Evolutionary conservation across 2,797 vertebrate species (phyloP), one percentile per base, ranked within the genome.

Genomic region (Sebastes hubbsi): DNA sequence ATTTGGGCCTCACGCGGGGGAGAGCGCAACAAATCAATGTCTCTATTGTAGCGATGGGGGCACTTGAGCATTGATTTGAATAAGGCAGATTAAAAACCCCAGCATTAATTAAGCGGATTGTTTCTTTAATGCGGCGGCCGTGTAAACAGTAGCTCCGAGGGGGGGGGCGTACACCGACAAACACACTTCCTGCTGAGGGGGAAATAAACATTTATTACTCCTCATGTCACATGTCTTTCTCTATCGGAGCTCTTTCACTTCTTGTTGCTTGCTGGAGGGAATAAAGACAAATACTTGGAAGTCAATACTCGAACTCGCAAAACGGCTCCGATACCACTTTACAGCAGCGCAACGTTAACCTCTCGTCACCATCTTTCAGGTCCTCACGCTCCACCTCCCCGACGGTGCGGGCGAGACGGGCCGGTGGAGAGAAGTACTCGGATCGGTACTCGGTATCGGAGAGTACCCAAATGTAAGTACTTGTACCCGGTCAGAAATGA

Each of bases 91-190:
- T 91, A 91, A 91, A 92, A 81, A 71, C 36, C 66, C 27, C 8
- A 71, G 65, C 78, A 89, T 92, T 94, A 91, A 95, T 94, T 92
- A 93, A 89, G 81, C 68, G 69, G 86, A 94, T 93, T 92, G 93
- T 94, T 94, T 91, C 83, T 89, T 85, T 87, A 90, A 91, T 89
- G 88, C 70, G 34, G 76, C 12, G 64, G 64, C 76, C 4, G 73
- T 84, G 76, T 81, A 87, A 60, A 88, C 79, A 89, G 77, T 10
- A 75, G 82, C 79, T 30, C 66, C 6, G 16, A 16, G 29, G 20
- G 49, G 29, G 5, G 49, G 18, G 30, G 12, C 1, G 12, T 5
- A 22, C 4, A 29, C 22, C 10, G 5, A 34, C 13, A 32, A 18
- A 69, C 62, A 73, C 62, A 60, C 66, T 66, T 70, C 65, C 70